Conservation (phyloP, 2,797 vertebrate genomes). For the Xenentodon cancila region DNA sequence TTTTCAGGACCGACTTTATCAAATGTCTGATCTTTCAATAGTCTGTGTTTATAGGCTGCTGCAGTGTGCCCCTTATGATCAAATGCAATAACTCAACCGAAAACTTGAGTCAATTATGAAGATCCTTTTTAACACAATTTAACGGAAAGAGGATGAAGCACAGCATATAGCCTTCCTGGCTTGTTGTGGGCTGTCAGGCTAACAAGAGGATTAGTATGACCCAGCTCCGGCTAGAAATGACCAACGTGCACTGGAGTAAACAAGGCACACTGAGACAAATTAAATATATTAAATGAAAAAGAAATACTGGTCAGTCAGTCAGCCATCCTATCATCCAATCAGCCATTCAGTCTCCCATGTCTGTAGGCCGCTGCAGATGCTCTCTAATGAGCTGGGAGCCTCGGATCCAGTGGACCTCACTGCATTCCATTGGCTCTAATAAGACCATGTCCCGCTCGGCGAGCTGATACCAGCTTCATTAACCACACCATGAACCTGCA, state of each 20-base stretch:
- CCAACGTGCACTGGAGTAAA: conserved; percentile 16
- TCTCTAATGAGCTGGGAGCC: conserved; percentile 67
- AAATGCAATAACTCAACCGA: background rate
- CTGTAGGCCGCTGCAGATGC: conserved; percentile 56
- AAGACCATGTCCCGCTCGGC: conserved; percentile 54
- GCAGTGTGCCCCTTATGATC: background rate
- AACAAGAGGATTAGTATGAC: conserved; percentile 5
- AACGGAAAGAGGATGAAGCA: background rate
- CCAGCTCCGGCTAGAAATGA: background rate
- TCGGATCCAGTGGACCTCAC: conserved; percentile 51
- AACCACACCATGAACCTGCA: conserved; percentile 69
- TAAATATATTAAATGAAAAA: conserved; percentile 26
- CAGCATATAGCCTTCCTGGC: background rate
- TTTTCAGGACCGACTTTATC: no score
- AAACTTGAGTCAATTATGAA: no score
- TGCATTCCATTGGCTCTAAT: conserved; percentile 67
- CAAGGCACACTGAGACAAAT: conserved; percentile 16
- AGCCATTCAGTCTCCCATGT: conserved; percentile 39
- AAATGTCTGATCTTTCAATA: no score
- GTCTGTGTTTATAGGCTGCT: no score
- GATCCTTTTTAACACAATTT: background rate
- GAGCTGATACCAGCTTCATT: conserved; percentile 70
- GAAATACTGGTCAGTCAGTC: conserved; percentile 32
- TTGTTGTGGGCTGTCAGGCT: background rate
- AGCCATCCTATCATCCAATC: conserved; percentile 40